Evolutionary conservation across 2,113 vertebrate species (phyloP).

Genomic region (Thermophis baileyi): DNA sequence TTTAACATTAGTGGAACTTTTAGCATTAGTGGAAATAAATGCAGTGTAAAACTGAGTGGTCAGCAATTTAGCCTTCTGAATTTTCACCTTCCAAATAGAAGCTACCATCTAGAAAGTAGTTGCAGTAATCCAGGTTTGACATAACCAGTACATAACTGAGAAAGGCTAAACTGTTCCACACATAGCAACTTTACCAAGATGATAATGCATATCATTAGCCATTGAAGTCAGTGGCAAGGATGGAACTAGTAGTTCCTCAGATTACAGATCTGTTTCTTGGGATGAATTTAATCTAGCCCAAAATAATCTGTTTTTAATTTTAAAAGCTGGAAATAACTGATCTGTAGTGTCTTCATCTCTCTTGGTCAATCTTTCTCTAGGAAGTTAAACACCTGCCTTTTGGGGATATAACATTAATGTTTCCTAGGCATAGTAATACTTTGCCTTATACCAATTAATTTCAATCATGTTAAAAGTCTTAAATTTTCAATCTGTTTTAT

Average conservation of each 20-base stretch:
- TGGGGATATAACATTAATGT: background rate
- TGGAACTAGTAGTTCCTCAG: background rate
- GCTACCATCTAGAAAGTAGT: background rate
- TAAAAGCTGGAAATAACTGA: background rate
- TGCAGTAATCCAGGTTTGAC: background rate
- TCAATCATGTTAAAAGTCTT: background rate
- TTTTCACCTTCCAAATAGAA: background rate
- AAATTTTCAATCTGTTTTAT: background rate
- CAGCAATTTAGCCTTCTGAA: background rate
- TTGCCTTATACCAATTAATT: background rate
- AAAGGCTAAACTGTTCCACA: background rate
- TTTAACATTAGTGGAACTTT: background rate
- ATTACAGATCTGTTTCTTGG: background rate
- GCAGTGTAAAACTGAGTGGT: background rate
- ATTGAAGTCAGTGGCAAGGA: background rate
- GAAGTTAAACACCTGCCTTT: background rate
- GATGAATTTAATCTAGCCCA: background rate
- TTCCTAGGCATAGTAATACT: background rate
- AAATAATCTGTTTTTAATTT: background rate
- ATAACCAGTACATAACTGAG: background rate
- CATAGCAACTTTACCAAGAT: background rate
- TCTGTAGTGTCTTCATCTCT: background rate
- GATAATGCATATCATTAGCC: background rate
- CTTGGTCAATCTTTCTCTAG: background rate
- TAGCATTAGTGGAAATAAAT: background rate